phyloP scores from a whole-genome alignment of 2,888 invertebrate genomes.

The Calameuta pallipes region DNA sequence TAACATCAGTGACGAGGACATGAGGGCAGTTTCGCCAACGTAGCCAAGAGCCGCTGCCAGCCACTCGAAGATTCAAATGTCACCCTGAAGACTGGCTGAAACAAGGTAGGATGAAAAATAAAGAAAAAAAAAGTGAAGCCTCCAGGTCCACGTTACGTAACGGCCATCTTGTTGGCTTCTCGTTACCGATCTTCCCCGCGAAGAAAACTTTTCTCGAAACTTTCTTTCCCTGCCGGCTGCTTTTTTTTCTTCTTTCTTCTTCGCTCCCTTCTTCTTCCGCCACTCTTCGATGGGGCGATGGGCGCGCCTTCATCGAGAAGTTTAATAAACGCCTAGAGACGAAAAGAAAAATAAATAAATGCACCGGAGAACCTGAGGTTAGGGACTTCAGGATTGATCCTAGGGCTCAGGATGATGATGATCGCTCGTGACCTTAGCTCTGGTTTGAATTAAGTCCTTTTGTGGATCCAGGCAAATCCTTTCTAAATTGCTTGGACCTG shows the following conservation, averaged over 20 bases:
- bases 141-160: not conserved
- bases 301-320: slow-evolving; percentile 12
- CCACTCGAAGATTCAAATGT: not conserved
- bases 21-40: slow-evolving; percentile 32
- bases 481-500: not conserved
- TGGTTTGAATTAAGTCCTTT: not conserved
- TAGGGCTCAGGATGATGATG: not conserved
- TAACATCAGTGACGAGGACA: slow-evolving; percentile 3
- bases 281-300: not conserved
- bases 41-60: not conserved
- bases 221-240: not conserved
- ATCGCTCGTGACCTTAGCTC: not conserved
- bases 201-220: not conserved
- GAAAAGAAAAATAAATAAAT: not conserved
- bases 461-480: not conserved
- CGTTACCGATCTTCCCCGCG: not conserved
- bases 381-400: not conserved
- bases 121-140: not conserved
- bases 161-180: not conserved
- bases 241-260: not conserved
- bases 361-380: not conserved
- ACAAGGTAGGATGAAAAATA: not conserved
- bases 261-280: not conserved
- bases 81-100: not conserved
- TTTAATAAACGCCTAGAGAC: slow-evolving; percentile 23